phyloP scores from a whole-genome alignment of 1,140 invertebrate genomes.

The Lamellibrachia luymesi region DNA sequence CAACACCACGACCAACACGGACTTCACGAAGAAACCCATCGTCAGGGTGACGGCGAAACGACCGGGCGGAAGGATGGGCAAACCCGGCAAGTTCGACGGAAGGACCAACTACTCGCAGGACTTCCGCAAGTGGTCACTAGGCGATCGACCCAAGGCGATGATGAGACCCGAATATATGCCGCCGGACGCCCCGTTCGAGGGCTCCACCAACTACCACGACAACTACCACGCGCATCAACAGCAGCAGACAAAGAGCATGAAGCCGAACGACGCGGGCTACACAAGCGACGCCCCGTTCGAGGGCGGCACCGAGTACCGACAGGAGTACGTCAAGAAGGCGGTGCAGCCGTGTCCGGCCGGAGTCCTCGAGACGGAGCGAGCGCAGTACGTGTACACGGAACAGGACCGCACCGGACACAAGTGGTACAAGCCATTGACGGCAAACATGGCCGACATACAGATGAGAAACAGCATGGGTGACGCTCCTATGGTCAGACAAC shows the following conservation, averaged over 20 bases:
- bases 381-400: slow-evolving; percentile 34
- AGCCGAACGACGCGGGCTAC: slow-evolving; percentile 41
- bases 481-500: not conserved
- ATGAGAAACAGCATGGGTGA: not conserved
- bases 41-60: slow-evolving; percentile 32
- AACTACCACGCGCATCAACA: slow-evolving; percentile 46
- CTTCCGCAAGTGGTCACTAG: slow-evolving; percentile 49
- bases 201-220: slow-evolving; percentile 49
- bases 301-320: slow-evolving; percentile 52
- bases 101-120: slow-evolving; percentile 54
- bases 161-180: slow-evolving; percentile 46
- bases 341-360: slow-evolving; percentile 47
- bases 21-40: slow-evolving; percentile 38
- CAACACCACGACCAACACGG: slow-evolving; percentile 38
- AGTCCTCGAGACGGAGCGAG: slow-evolving; percentile 36
- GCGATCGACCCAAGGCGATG: slow-evolving; percentile 34
- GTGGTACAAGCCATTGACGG: slow-evolving; percentile 33
- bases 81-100: slow-evolving; percentile 48
- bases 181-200: slow-evolving; percentile 53
- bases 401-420: slow-evolving; percentile 44
- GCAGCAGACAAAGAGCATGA: slow-evolving; percentile 37
- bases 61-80: slow-evolving; percentile 31
- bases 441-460: not conserved
- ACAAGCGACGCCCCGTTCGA: slow-evolving; percentile 47
- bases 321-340: slow-evolving; percentile 51